Conservation (phyloP, 1,140 invertebrate genomes). For the Diorhabda elongata region DNA sequence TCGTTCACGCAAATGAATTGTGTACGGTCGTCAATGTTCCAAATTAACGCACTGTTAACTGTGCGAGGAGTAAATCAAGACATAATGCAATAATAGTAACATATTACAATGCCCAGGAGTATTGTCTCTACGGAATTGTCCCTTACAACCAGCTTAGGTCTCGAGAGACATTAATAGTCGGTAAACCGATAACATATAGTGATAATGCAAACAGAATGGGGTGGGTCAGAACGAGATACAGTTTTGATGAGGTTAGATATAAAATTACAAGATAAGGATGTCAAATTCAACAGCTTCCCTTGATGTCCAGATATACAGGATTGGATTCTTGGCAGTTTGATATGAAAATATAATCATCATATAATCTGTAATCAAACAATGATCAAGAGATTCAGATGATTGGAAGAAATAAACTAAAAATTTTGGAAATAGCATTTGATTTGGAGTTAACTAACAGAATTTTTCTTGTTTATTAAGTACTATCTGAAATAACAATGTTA, state of each 20-base stretch:
- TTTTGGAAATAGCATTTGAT: too few relatives aligned
- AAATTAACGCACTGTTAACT: neutral
- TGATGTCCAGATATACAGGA: neutral
- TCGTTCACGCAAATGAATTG: too few relatives aligned
- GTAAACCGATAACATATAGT: conserved; percentile 19
- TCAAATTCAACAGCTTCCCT: neutral
- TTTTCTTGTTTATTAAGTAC: too few relatives aligned
- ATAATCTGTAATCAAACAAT: too few relatives aligned
- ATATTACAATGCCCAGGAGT: conserved; percentile 1
- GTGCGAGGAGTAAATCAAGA: neutral
- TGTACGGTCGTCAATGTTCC: too few relatives aligned
- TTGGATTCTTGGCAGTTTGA: neutral
- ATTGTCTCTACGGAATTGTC: conserved; percentile 12
- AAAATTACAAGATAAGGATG: conserved; percentile 1
- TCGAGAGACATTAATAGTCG: conserved; percentile 30
- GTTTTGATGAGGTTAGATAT: conserved; percentile 16
- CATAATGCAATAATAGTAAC: neutral
- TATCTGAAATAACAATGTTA: too few relatives aligned
- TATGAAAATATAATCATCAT: too few relatives aligned
- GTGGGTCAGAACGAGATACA: conserved; percentile 20
- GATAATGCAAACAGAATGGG: conserved; percentile 28
- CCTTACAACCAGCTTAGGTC: conserved; percentile 13
- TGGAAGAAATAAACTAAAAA: too few relatives aligned
- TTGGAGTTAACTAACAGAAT: too few relatives aligned
- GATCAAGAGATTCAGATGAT: too few relatives aligned